These are phyloP conservation scores for Panulirus ornatus DNA, from an alignment of 1,140 invertebrate genomes.

Conservation along the genomic window DNA sequence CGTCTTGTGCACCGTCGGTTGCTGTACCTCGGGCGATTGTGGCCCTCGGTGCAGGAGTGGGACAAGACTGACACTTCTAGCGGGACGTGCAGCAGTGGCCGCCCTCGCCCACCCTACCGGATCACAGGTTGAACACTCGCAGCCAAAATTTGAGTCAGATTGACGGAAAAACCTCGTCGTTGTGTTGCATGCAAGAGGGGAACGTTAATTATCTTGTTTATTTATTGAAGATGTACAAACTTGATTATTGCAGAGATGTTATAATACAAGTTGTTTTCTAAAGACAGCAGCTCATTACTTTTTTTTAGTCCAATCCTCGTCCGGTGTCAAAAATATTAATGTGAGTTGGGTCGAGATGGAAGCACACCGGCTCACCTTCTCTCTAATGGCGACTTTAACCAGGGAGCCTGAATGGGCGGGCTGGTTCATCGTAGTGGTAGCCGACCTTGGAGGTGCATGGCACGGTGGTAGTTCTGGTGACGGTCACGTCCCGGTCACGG, in stretches of 20 bases:
- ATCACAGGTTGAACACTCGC: no score
- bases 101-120: no score
- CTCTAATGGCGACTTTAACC: background rate
- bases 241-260: background rate
- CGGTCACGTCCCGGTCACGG: background rate
- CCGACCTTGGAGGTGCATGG: conserved; percentile 27
- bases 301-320: background rate
- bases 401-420: conserved; percentile 24
- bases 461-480: background rate
- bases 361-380: background rate
- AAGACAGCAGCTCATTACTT: background rate
- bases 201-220: background rate
- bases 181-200: no score
- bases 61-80: no score
- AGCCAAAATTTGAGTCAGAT: no score
- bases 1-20: no score
- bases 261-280: background rate
- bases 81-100: no score
- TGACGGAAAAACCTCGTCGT: no score
- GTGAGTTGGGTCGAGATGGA: background rate
- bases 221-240: background rate
- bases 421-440: conserved; percentile 44
- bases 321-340: background rate
- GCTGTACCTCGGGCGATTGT: no score
- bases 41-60: no score